phyloP scores from a whole-genome alignment of 2,113 vertebrate genomes.

The human (Homo sapiens) region GRCh38 chr12:32114501-32115000 shows the following conservation, averaged over 20 bases:
- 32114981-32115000: background rate
- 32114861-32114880: background rate
- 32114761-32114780: background rate
- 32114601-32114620: too few relatives aligned
- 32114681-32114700: background rate
- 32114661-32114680: background rate
- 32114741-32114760: background rate
- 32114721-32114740: background rate
- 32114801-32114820: background rate
- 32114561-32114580: too few relatives aligned
- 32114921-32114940: rapidly evolving
- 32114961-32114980: background rate
- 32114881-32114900: background rate
- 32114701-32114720: constrained; percentile 12
- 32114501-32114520: too few relatives aligned
- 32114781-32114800: background rate
- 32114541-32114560: too few relatives aligned
- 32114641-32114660: too few relatives aligned
- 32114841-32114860: background rate
- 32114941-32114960: background rate
- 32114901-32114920: background rate
- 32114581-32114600: too few relatives aligned
- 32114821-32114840: background rate
- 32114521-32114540: too few relatives aligned
- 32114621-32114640: too few relatives aligned